A percentile compares a stretch with the other conserved stretches of the same genome.
Evolutionary conservation across 1,140 invertebrate genomes (phyloP).

Genomic region (Heliconius nattereri): DNA sequence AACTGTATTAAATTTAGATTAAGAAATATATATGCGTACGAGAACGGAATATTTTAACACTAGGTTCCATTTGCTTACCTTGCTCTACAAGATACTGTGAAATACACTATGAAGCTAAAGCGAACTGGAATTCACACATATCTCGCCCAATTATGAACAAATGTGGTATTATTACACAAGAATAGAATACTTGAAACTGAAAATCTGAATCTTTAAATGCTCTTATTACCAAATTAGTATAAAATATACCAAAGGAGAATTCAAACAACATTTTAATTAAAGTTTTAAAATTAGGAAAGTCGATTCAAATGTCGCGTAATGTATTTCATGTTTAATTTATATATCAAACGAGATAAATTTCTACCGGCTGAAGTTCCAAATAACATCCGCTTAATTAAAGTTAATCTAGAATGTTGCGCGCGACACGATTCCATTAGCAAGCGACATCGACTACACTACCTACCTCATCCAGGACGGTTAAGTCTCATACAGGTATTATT

Average conservation of each 20-base stretch:
- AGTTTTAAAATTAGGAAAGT: conserved; percentile 31
- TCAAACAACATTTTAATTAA: conserved; percentile 27
- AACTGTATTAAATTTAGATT: too few species aligned
- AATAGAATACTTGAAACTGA: neutral
- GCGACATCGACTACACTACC: conserved; percentile 41
- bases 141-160: neutral
- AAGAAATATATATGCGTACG: too few species aligned
- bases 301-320: conserved; percentile 31
- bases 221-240: conserved; percentile 23
- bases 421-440: conserved; percentile 64
- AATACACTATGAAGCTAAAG: neutral
- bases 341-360: conserved; percentile 58
- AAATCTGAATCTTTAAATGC: neutral
- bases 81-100: too few species aligned
- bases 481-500: neutral
- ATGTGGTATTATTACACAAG: neutral
- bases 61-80: too few species aligned
- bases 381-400: conserved; percentile 71
- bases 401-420: conserved; percentile 61
- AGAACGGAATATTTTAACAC: too few species aligned
- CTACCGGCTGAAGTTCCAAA: conserved; percentile 56
- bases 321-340: conserved; percentile 43
- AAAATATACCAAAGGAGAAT: conserved; percentile 11
- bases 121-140: neutral
- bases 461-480: conserved; percentile 8